These are phyloP conservation scores for Echinops telfairi DNA, from an alignment of 2,113 vertebrate genomes.

Conservation along the genomic window DNA sequence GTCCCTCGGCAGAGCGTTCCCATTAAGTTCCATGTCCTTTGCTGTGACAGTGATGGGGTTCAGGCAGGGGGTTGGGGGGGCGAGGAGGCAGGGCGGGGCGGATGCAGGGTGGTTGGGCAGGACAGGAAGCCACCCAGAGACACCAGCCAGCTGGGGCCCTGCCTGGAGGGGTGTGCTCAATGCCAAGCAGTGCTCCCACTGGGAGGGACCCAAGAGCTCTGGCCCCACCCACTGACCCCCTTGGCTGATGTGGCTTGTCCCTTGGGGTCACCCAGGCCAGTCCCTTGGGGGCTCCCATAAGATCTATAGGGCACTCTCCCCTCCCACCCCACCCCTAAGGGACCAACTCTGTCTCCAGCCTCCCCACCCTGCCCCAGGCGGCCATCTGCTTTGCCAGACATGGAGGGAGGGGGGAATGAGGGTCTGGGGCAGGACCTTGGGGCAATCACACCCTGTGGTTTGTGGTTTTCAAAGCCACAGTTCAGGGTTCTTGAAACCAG, in stretches of 20 bases:
- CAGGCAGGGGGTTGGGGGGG: neutral
- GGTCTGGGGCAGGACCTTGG: accelerated
- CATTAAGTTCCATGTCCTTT: constrained; percentile 91
- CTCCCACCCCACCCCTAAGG: too few relatives aligned
- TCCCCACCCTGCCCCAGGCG: too few relatives aligned
- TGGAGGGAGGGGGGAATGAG: too few relatives aligned
- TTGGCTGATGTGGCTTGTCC: too few relatives aligned
- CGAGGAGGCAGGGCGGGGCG: neutral
- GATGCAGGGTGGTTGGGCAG: neutral
- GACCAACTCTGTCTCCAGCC: accelerated
- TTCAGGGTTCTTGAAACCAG: neutral
- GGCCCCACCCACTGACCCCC: neutral
- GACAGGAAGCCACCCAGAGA: neutral
- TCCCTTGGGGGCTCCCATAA: too few relatives aligned
- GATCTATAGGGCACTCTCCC: too few relatives aligned
- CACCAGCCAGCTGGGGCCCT: neutral
- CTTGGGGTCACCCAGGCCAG: too few relatives aligned
- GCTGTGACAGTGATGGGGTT: constrained; percentile 86
- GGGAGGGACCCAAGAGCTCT: neutral
- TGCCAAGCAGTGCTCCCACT: neutral
- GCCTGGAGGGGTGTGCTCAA: neutral
- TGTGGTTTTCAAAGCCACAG: neutral
- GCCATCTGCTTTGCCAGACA: too few relatives aligned
- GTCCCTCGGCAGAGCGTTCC: constrained; percentile 87
- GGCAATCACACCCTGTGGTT: neutral